phyloP scores from a whole-genome alignment of 2,113 vertebrate genomes.

The Pteropus alecto region DNA sequence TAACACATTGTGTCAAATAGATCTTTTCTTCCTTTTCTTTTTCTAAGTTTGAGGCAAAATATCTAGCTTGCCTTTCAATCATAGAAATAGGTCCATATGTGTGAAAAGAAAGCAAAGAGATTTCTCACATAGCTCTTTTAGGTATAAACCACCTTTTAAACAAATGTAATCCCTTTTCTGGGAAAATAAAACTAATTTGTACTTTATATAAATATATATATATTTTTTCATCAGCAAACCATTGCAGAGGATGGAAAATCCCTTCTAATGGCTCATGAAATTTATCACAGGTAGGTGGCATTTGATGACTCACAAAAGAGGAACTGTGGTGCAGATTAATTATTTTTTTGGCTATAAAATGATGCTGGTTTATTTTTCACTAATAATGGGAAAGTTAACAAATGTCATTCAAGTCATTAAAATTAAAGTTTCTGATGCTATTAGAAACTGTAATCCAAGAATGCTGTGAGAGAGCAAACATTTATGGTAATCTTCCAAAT shows the following conservation, averaged over 20 bases:
- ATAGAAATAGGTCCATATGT: not conserved
- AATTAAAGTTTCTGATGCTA: constrained; percentile 65
- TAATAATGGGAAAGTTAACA: constrained; percentile 76
- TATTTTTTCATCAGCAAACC: constrained; percentile 37
- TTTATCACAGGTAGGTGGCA: constrained; percentile 73
- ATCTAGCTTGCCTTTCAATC: not conserved
- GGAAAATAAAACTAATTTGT: constrained; percentile 74
- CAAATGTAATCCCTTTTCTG: constrained; percentile 68
- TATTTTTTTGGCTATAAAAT: constrained; percentile 59
- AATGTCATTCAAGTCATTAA: constrained; percentile 84
- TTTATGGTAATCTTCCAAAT: not conserved
- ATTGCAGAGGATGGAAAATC: constrained; percentile 77
- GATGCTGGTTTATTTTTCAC: constrained; percentile 57
- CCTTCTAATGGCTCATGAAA: constrained; percentile 73
- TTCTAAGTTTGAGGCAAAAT: not conserved
- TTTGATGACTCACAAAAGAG: constrained; percentile 81
- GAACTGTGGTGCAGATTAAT: constrained; percentile 69
- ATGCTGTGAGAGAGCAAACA: constrained; percentile 9
- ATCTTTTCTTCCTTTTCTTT: not conserved
- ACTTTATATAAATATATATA: not conserved
- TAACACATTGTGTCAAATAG: not conserved
- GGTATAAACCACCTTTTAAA: constrained; percentile 40
- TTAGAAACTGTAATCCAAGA: constrained; percentile 70
- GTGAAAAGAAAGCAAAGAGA: not conserved
- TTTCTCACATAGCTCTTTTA: constrained; percentile 13